Conservation (phyloP, 2,888 invertebrate species). For the Agrypnus murinus region DNA sequence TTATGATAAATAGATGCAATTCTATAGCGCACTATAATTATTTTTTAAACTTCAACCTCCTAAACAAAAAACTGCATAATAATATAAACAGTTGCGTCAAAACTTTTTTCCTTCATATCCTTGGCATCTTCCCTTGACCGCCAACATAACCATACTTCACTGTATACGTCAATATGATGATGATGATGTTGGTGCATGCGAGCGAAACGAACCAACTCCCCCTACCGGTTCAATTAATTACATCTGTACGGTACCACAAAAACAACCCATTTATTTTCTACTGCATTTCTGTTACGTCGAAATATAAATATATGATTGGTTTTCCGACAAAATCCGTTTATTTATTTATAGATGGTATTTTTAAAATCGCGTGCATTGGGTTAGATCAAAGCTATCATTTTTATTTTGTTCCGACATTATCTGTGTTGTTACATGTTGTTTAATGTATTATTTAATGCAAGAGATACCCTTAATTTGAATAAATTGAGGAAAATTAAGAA, state of each 20-base stretch:
- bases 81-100: background rate
- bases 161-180: background rate
- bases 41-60: too few species aligned
- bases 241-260: conserved; percentile 25
- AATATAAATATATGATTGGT: conserved; percentile 54
- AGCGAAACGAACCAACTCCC: background rate
- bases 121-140: conserved; percentile 24
- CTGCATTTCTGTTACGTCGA: conserved; percentile 31
- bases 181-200: conserved; percentile 20
- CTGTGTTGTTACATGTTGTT: conserved; percentile 23
- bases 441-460: conserved; percentile 17
- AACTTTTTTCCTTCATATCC: conserved; percentile 9
- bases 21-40: too few species aligned
- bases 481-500: conserved; percentile 30
- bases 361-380: conserved; percentile 43
- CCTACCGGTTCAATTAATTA: conserved; percentile 31
- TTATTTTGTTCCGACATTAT: conserved; percentile 24
- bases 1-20: background rate
- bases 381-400: conserved; percentile 31
- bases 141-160: too few species aligned
- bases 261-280: conserved; percentile 31
- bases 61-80: too few species aligned
- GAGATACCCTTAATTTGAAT: conserved; percentile 22
- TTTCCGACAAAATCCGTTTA: conserved; percentile 43
- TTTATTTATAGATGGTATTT: conserved; percentile 51